Evolutionary conservation across 2,797 vertebrate genomes (phyloP).

Genomic region (Bryconaethiops microstoma): DNA sequence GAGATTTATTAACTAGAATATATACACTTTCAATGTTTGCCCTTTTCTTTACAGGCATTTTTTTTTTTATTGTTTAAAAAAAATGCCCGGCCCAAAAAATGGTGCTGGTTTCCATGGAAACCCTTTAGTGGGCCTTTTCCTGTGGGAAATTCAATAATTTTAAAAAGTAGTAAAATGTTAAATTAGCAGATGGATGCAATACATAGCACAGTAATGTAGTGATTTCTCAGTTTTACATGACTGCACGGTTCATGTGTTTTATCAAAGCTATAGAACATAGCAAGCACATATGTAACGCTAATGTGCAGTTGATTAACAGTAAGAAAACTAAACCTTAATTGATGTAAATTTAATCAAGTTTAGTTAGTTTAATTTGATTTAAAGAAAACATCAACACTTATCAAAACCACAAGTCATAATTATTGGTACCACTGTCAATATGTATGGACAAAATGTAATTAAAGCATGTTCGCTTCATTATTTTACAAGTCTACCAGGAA

Average conservation of each 20-base stretch:
- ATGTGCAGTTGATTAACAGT: background rate
- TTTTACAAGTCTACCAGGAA: too few species aligned
- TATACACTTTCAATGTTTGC: background rate
- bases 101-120: constrained; percentile 30
- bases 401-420: too few species aligned
- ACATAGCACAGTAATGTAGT: background rate
- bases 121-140: constrained; percentile 13
- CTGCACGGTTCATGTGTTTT: constrained; percentile 10
- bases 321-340: too few species aligned
- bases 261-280: background rate
- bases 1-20: background rate
- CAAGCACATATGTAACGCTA: background rate
- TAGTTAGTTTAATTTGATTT: too few species aligned
- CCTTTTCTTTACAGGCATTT: background rate
- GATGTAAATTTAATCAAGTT: too few species aligned
- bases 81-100: background rate
- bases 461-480: too few species aligned
- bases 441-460: too few species aligned
- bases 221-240: background rate
- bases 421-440: too few species aligned
- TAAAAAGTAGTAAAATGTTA: constrained; percentile 3
- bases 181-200: constrained; percentile 1
- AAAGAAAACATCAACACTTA: too few species aligned
- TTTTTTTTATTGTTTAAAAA: background rate
- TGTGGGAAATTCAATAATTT: background rate